These are phyloP conservation scores for Acipenser transmontanus DNA, from an alignment of 2,797 vertebrate species.

Conservation along the genomic window DNA sequence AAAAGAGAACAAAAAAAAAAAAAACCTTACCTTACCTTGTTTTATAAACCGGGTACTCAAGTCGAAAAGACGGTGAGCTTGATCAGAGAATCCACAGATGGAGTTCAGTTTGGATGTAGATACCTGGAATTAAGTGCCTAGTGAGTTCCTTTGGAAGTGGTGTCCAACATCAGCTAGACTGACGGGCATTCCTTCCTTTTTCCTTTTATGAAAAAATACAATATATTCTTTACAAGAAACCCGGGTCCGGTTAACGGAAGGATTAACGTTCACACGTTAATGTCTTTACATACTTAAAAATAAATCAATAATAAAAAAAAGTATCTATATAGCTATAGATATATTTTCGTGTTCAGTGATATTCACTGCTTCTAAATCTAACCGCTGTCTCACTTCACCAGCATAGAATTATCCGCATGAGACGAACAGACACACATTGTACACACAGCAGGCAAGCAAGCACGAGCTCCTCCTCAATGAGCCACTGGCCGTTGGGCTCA, in stretches of 20 bases:
- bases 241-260: slow-evolving; percentile 14
- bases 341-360: slow-evolving; percentile 23
- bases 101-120: slow-evolving; percentile 5
- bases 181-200: slow-evolving; percentile 16
- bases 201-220: neutral
- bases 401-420: slow-evolving; percentile 51
- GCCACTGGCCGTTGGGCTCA: slow-evolving; percentile 16
- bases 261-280: neutral
- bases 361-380: slow-evolving; percentile 31
- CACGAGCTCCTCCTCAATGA: slow-evolving; percentile 14
- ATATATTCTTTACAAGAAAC: slow-evolving; percentile 22
- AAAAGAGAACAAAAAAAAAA: neutral
- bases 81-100: slow-evolving; percentile 12
- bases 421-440: slow-evolving; percentile 41
- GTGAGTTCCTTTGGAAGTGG: slow-evolving; percentile 25
- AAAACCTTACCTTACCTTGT: slow-evolving; percentile 37
- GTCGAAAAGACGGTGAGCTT: slow-evolving; percentile 12
- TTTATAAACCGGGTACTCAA: slow-evolving; percentile 6
- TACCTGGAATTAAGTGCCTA: slow-evolving; percentile 7
- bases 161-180: slow-evolving; percentile 35
- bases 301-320: slow-evolving; percentile 28
- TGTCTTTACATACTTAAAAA: slow-evolving; percentile 25
- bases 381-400: slow-evolving; percentile 45
- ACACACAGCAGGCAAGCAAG: slow-evolving; percentile 24
- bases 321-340: slow-evolving; percentile 9